Base-by-base conservation (phyloP, 2,113 vertebrate genomes). In the pig (Sus scrofa) region DNA sequence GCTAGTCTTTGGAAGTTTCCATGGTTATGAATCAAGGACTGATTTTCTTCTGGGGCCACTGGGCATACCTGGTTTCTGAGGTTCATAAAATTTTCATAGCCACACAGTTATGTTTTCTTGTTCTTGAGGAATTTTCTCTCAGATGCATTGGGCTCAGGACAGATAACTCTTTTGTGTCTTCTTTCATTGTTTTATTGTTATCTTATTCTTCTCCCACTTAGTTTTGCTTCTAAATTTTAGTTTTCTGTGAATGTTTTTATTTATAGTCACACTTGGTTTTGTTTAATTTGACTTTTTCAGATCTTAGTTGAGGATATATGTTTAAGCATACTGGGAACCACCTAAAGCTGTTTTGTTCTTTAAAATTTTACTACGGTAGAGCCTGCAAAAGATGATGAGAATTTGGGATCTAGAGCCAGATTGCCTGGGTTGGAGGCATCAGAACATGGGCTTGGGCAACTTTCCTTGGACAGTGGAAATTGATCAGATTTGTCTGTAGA, bases 401-500 rank as follows among this genome's bases (percentile, higher is more conserved):
- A 19, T 27, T 44, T 65, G 32, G 39, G 20, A 39, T 82, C 54
- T 95, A 19, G 56, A 78, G 34, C 20, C 34, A 71, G 54, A 68
- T 32, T 89, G 58, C 26, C 26, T 63, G 24, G 27, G 34, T 37
- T 74, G 94, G 67, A 92, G 14, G 2, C 74, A 20, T 39, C 39
- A 56, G 13, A 65, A 63, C 54, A 52, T 94, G 78, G 30, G 30
- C 65, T 52, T 86, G 27, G n/a, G 9, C 14, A 62, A 63, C 15
- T 11, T 92, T 86, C n/a, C 34, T 73, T 89, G 94, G 70, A 70
- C 3, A 37, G n/a, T 15, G 92, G 56, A 81, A 56, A 91, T 77
- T 60, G 24, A 65, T 86, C n/a, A 84, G 50, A 84, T 86, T 96
- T 94, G 4, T 88, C 63, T 96, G 7, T 86, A 86, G 91, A 74